These are phyloP conservation scores for Wasmannia auropunctata DNA, from an alignment of 1,140 invertebrate genomes.

Conservation along the genomic window DNA sequence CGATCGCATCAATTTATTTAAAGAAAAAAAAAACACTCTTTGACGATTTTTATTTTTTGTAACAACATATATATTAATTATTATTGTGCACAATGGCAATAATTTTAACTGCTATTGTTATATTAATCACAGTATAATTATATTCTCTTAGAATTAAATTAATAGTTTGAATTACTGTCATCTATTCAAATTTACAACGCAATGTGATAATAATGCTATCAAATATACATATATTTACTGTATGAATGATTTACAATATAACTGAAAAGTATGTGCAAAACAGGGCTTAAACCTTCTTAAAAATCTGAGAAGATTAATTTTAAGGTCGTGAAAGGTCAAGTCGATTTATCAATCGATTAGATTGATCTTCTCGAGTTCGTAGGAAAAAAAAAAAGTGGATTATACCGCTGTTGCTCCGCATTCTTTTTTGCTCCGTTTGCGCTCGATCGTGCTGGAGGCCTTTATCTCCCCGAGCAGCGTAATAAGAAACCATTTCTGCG, in stretches of 20 bases:
- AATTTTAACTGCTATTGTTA: background rate
- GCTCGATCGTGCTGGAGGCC: background rate
- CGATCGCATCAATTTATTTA: background rate
- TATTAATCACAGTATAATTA: slow-evolving; percentile 22
- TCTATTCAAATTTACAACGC: background rate
- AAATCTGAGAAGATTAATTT: background rate
- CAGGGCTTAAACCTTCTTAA: background rate
- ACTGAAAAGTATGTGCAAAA: background rate
- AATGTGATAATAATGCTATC: background rate
- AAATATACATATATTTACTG: background rate
- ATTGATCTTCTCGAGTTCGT: background rate
- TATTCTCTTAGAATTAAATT: background rate
- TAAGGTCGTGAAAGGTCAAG: background rate
- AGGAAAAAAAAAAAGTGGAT: background rate
- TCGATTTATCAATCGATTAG: background rate
- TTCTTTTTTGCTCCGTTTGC: background rate
- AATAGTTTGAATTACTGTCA: background rate
- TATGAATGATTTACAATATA: background rate
- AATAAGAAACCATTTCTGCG: slow-evolving; percentile 4
- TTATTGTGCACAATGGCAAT: background rate
- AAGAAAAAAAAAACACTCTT: background rate
- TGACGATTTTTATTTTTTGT: background rate
- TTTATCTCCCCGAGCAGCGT: background rate
- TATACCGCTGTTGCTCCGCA: background rate
- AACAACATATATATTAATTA: background rate